Evolutionary conservation across 2,113 vertebrate genomes (phyloP).

Genomic region (Erinaceus europaeus): DNA sequence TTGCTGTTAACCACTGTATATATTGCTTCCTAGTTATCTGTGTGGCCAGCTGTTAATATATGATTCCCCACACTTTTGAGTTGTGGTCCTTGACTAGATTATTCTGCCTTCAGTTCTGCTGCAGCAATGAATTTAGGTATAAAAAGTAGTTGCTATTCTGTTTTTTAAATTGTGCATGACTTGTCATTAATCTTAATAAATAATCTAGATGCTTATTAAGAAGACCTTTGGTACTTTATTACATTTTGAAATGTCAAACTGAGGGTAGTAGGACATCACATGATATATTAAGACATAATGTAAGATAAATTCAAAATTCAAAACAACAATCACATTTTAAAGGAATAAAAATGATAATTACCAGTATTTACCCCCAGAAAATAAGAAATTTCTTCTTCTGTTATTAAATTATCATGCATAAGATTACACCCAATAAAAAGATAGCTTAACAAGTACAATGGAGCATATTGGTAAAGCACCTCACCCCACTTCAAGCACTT

Average conservation of each 20-base stretch:
- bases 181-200: slow-evolving; percentile 55
- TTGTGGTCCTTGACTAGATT: neutral
- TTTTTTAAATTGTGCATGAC: neutral
- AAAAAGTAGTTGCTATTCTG: slow-evolving; percentile 25
- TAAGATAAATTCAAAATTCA: slow-evolving; percentile 19
- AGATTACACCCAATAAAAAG: neutral
- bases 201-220: slow-evolving; percentile 42
- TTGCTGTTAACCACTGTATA: neutral
- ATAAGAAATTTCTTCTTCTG: neutral
- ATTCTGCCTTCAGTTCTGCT: slow-evolving; percentile 7
- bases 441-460: neutral
- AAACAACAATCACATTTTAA: neutral
- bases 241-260: slow-evolving; percentile 48
- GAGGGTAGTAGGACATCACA: slow-evolving; percentile 16
- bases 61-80: slow-evolving; percentile 1
- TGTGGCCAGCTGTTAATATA: neutral
- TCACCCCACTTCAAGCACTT: neutral
- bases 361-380: neutral
- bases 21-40: neutral
- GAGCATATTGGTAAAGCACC: too few relatives aligned
- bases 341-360: neutral
- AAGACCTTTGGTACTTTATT: slow-evolving; percentile 22
- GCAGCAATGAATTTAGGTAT: slow-evolving; percentile 18
- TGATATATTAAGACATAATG: slow-evolving; percentile 29
- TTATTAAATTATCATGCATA: neutral